Base-by-base conservation (phyloP, 2,113 vertebrate genomes). In the Crypturellus undulatus region DNA sequence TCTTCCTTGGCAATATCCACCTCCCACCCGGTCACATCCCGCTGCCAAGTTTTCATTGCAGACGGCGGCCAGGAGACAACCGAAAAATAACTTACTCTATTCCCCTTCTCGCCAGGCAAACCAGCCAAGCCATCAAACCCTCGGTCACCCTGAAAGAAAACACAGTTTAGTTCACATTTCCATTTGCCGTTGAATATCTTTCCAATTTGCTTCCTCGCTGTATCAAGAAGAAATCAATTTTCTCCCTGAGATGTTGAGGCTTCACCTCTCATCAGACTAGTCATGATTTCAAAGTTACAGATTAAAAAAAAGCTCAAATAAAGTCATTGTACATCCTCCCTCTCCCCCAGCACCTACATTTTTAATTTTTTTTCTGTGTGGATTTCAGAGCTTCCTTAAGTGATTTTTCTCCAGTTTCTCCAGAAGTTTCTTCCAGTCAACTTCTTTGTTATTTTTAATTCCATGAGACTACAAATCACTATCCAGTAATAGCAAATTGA, bases 71-170 rank as follows among this genome's bases (percentile, higher is more conserved):
- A 19, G 1, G 12, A 25, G 42, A 54, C 38, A 68, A 68, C 14
- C 0, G 20, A 38, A 32, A 34, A 9, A 10, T 1, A 45, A 96
- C 99, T 98, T 77, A 99, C 99, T 95, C 99, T 98, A 81, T 99
- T 99, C 77, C 99, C 99, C 85, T 99, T 99, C 98, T 99, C 99
- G 14, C 99, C 99, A 5, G 99, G 99, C 84, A 99, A 97, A 84
- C 99, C 99, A 60, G 99, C 98, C 82, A 99, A 96, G 38, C 99
- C 99, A 63, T 99, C 99, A 10, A 99, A 99, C 8, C 99, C 99
- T 62, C 99, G 96, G 97, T 99, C 99, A 77, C 99, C 99, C 99
- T 99, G 83, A 34, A 87, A 95, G 60, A 47, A 87, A 71, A 94
- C 75, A 1, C 71, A 85, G 47, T 40, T 72, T 6, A 62, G 38